Evolutionary conservation across 2,113 vertebrate species (phyloP), one percentile per base, ranked within the genome.

Genomic region (Macroglossus sobrinus): DNA sequence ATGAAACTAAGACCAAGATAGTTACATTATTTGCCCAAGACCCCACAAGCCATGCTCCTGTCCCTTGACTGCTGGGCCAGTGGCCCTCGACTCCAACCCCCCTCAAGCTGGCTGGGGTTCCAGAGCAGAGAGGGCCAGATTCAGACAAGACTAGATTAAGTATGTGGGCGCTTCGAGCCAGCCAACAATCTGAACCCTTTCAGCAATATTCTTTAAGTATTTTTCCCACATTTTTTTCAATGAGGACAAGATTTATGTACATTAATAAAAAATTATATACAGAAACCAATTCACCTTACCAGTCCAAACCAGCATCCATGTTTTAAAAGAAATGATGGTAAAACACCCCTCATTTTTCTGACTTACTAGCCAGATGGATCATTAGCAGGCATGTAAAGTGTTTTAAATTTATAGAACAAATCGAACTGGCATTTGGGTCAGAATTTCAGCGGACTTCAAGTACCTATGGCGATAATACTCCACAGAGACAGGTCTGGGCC

Each of bases 81-180:
- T 8, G 0, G 7, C 13, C 22, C 9, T 28, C 13, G 7, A 7
- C 66, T 59, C 33, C 1, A 0, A 3, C 12, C 16, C 33, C 30
- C 38, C 33, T 7, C 7, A 12, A n/a, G 19, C 75, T 26, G 0
- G 18, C n/a, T 57, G 33, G 10, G 16, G 5, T 43, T 84, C 72
- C 15, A 12, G n/a, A 94, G 35, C 38, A 69, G 24, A 69, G 35
- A 38, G 28, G 33, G 13, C 18, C 64, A 55, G 30, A 55, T 14
- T n/a, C 14, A 35, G 43, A 40, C 61, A 10, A 16, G 38, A 9
- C 26, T 24, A 26, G 19, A 21, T 0, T 22, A 63, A 45, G n/a
- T 28, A 53, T 7, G 7, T 7, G 28, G 21, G 28, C 2, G 13
- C 10, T 38, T 53, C 30, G 4, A 12, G 43, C 33, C 22, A 35